These are phyloP conservation scores for Bolinopsis microptera DNA, from an alignment of 37 sponge, comb jelly and placozoan genomes.

Conservation along the genomic window DNA sequence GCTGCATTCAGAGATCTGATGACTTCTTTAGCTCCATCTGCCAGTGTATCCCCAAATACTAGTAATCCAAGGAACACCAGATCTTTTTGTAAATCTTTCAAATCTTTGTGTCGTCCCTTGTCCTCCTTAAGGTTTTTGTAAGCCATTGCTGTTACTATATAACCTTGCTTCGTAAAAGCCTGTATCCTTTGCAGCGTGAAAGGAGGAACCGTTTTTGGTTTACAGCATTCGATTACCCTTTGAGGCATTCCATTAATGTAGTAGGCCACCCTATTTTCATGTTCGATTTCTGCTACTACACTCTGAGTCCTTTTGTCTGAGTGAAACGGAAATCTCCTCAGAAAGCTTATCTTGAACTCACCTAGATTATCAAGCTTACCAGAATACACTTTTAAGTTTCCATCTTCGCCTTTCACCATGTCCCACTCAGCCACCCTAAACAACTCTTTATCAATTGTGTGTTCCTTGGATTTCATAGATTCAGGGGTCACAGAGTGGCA, in stretches of 20 bases:
- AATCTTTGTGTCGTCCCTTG: not conserved
- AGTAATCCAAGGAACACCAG: not conserved
- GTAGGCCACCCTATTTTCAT: not conserved
- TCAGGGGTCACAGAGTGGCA: not conserved
- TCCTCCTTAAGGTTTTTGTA: not conserved
- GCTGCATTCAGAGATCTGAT: not conserved
- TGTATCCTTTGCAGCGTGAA: not conserved
- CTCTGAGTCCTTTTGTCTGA: not conserved
- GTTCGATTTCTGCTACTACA: not conserved
- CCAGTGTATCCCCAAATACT: not conserved
- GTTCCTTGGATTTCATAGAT: not conserved
- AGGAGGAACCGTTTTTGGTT: slow-evolving; percentile 7
- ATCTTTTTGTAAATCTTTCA: not conserved
- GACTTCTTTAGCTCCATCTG: slow-evolving; percentile 20
- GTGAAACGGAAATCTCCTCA: slow-evolving; percentile 1
- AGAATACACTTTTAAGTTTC: not conserved
- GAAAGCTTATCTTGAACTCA: not conserved
- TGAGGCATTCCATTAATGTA: not conserved
- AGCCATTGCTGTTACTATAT: not conserved
- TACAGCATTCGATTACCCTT: not conserved
- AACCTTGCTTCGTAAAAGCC: not conserved
- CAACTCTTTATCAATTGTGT: not conserved
- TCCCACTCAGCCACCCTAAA: not conserved
- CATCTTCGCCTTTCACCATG: not conserved
- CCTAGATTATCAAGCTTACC: not conserved